Evolutionary conservation across 2,797 vertebrate genomes (phyloP), one percentile per base, ranked within the genome.

Genomic region (Gymnoscopelus microlampas): DNA sequence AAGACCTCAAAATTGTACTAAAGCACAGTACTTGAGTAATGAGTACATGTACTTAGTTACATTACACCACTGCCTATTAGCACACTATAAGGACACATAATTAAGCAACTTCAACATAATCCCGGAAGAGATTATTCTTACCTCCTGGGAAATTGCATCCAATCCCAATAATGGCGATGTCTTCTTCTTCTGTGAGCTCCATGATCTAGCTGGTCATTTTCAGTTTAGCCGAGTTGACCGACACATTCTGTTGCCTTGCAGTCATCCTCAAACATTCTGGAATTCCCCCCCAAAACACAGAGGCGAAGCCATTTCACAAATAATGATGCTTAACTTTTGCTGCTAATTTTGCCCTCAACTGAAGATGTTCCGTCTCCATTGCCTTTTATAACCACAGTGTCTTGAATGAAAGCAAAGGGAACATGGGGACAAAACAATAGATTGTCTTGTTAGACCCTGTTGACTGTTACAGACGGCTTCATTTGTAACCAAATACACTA

Each of bases 61-160:
- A 6, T 39, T 39, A 39, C 2, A 39, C 35, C 35, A 39, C 35
- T 39, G 35, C 7, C 35, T 39, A 39, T 39, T 4, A 8, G 35
- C 35, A 39, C 4, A 5, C 12, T 49, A 15, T 39, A 44, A 9
- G 48, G 48, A 29, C 14, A 35, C 3, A 3, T 15, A 13, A 1
- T 8, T 10, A 48, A 3, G 23, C 1, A 56, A 29, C 51, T 50
- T n/a, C 0, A 15, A 29, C 68, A 57, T n/a, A 44, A 19, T 35
- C 8, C 3, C n/a, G 12, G 13, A 8, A 53, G 54, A 10, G n/a
- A 11, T 32, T 8, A 54, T 29, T 68, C 71, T 53, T 81, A 94
- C 94, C 94, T 88, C 94, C 93, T 15, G 96, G 95, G 69, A 96
- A 96, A 80, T 94, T 92, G 76, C 95, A 96, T 74, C 95, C 95